Evolutionary conservation across 2,888 invertebrate genomes (phyloP), one percentile per base, ranked within the genome.

Genomic region (Clunio marinus): DNA sequence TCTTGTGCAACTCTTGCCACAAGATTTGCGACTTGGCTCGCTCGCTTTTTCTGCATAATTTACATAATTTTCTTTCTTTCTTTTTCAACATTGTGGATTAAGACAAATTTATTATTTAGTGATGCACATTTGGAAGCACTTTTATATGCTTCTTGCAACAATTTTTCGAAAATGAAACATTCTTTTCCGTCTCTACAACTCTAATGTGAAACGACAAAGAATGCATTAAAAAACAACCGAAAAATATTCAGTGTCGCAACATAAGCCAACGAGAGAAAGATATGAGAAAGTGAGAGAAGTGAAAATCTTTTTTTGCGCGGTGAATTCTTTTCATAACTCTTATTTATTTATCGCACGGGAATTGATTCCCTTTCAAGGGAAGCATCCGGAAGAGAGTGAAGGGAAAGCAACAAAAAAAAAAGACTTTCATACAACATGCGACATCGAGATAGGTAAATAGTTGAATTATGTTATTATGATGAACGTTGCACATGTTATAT

Each of bases 1-100:
- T 25, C 27, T 65, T 65, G 15, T 45, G 28, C 51, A n/a, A 24
- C 37, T n/a, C 27, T 24, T n/a, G 24, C 41, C 15, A n/a, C 15
- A 22, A 27, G 8, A 27, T n/a, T 45, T 57, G 22, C 25, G 5
- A 25, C 57, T 57, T 57, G 57, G 57, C 27, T 57, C 27, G 27
- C 57, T 27, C 17, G 13, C 17, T 62, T 62, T 62, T 63, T 41
- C 17, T 66, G 66, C 66, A 66, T 66, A 66, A 66, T 66, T 66
- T 66, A 66, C 66, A 66, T 66, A n/a, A n/a, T n/a, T n/a, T n/a
- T n/a, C n/a, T n/a, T n/a, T n/a, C n/a, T n/a, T n/a, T n/a, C n/a
- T n/a, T 66, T 66, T 66, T 66, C 24, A 13, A n/a, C 51, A 22
- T 51, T 51, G 57, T 57, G 57, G 57, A 57, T 57, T 57, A 57